Evolutionary conservation across 2,113 vertebrate species (phyloP), one percentile per base, ranked within the genome.

Genomic region (Scartelaos histophorus): DNA sequence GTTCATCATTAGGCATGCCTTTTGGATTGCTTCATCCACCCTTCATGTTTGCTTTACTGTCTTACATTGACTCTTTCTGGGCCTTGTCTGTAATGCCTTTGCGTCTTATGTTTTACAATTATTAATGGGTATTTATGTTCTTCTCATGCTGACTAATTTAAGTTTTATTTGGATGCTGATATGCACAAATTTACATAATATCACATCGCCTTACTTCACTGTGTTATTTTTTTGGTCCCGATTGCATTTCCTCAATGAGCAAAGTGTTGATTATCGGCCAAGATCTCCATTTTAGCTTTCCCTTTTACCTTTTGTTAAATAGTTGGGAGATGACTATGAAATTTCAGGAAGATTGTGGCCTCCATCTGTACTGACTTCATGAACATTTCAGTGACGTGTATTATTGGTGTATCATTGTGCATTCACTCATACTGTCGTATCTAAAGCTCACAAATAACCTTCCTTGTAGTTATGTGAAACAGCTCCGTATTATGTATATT

Each of bases 1-100:
- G 78, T 84, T 56, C 70, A 76, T 89, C 73, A 71, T 87, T 81
- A 64, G 90, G 91, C 92, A 92, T 91, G 88, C 86, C 84, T 92
- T 89, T 80, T 71, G 67, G 80, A 84, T 76, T 76, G 69, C 85
- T 86, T 57, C 64, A 75, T 83, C 85, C 81, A 72, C 75, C 34
- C 79, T 61, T 57, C 66, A 71, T 71, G 17, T 56, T 80, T 56
- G 71, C 75, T 81, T 76, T n/a, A 56, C 35, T 24, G 51, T 84
- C 54, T 78, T 69, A 69, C 46, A 81, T 85, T 57, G 47, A n/a
- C 13, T 21, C 49, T 45, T 82, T 72, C 67, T 62, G n/a, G n/a
- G 25, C 45, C n/a, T 43, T 57, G 69, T 62, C 19, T 67, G 51
- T 11, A 64, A 64, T 66, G n/a, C n/a, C 43, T 66, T 66, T 66